A percentile compares a stretch with the other conserved stretches of the same genome.
Conservation (phyloP, 2,888 invertebrate species). For the Apodemia duryi region DNA sequence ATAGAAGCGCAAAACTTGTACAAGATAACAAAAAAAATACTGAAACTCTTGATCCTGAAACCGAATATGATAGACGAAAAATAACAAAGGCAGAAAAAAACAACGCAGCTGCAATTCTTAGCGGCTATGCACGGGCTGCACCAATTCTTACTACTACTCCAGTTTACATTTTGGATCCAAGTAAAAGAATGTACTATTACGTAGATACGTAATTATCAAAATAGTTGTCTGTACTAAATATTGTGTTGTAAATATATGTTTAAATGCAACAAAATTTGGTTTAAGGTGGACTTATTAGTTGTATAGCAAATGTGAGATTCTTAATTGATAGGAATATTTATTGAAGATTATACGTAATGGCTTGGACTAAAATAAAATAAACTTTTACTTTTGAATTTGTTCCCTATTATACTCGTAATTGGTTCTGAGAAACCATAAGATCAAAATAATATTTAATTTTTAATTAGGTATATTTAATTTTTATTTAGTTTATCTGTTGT, state of each 20-base stretch:
- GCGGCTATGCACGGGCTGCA: slow-evolving; percentile 59
- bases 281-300: neutral
- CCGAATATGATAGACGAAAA: slow-evolving; percentile 30
- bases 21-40: slow-evolving; percentile 33
- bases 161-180: slow-evolving; percentile 67
- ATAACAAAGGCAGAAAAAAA: slow-evolving; percentile 30
- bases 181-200: slow-evolving; percentile 74
- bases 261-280: neutral
- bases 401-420: too few relatives aligned
- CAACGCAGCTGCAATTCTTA: slow-evolving; percentile 55
- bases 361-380: neutral
- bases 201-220: slow-evolving; percentile 47
- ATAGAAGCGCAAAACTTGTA: slow-evolving; percentile 54
- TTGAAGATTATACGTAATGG: neutral
- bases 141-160: slow-evolving; percentile 62
- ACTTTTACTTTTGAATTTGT: too few relatives aligned
- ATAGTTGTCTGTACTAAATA: neutral
- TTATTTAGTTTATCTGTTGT: too few relatives aligned
- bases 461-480: too few relatives aligned
- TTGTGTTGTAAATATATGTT: neutral
- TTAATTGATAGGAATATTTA: slow-evolving; percentile 6
- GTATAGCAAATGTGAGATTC: neutral
- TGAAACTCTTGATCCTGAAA: slow-evolving; percentile 21
- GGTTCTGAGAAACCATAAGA: slow-evolving; percentile 34
- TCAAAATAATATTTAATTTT: too few relatives aligned